Base-by-base conservation (phyloP, 2,113 vertebrate species). In the Verasper variegatus region DNA sequence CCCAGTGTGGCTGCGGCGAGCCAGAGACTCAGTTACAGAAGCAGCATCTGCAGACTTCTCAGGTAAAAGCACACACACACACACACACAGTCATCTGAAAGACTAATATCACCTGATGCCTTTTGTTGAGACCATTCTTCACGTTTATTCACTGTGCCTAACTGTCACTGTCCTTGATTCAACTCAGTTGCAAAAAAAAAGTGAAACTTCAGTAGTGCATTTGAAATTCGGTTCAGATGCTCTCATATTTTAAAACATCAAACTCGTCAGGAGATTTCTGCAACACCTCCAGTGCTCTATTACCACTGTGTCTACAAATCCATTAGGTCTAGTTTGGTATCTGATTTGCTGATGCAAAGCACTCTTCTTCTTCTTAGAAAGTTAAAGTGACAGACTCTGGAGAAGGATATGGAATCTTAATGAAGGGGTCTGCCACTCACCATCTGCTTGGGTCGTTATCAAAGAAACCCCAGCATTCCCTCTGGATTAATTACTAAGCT, bases 1-100 rank as follows among this genome's bases (percentile, higher is more conserved):
- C 98, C 98, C 76, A 99, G 98, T 0, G 96, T 99, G 71, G 97
- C 98, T 24, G 97, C 98, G 1, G 98, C 97, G 0, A 98, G 97
- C 88, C 97, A 97, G 75, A 93, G 97, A 18, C 95, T 99, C 70
- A 96, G 97, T 83, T 99, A 99, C 84, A 94, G 96, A 80, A 97
- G 93, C 89, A 98, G 97, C 88, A 97, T 99, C 87, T 96, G 96
- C 92, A 95, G 95, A 62, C 94, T 99, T 11, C 92, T 99, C 56
- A 97, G 97, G 97, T 98, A 90, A 80, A 74, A 10, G 5, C 64
- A 59, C n/a, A 59, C 60, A 57, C 64, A 49, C 58, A 74, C 55
- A 60, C 68, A 57, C 61, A 68, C 60, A 37, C 59, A 37, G 54
- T 62, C 27, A 31, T 45, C 24, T 80, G 40, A 76, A 56, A 66